Conservation (phyloP, 2,888 invertebrate genomes). For the Diaperis boleti region DNA sequence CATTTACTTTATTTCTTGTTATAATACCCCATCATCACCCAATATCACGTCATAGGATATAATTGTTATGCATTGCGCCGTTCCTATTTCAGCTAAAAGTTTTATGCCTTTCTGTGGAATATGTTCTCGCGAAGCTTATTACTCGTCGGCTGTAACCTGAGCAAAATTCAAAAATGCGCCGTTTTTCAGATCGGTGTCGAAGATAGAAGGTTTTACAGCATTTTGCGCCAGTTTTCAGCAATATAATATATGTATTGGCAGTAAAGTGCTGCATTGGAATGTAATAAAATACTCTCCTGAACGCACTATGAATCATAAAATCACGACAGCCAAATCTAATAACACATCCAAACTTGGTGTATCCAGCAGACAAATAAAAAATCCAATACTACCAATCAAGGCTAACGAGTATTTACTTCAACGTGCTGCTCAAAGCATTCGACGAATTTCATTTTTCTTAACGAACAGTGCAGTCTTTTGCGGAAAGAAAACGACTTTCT, state of each 20-base stretch:
- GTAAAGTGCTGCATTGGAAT: conserved; percentile 34
- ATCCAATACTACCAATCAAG: conserved; percentile 48
- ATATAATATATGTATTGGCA: conserved; percentile 35
- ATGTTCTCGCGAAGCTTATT: not conserved
- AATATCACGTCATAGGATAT: no score
- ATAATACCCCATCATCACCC: no score
- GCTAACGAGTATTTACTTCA: conserved; percentile 51
- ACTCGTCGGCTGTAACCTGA: not conserved
- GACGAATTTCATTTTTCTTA: conserved; percentile 41
- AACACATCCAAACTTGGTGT: conserved; percentile 33
- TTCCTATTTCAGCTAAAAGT: not conserved
- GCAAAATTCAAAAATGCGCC: conserved; percentile 6
- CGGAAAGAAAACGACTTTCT: conserved; percentile 28
- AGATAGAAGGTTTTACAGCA: conserved; percentile 25
- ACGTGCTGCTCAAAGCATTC: conserved; percentile 38
- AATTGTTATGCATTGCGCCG: no score
- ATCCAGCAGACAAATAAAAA: conserved; percentile 40
- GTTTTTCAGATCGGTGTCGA: conserved; percentile 3
- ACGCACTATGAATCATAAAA: conserved; percentile 39
- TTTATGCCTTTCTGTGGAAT: not conserved
- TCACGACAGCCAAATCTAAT: conserved; percentile 40
- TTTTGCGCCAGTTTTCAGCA: conserved; percentile 32
- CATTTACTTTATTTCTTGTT: no score
- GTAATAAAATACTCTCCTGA: conserved; percentile 37
- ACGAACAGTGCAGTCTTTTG: conserved; percentile 36